A percentile compares a stretch with the other conserved stretches of the same genome.
Conservation (phyloP, 1,140 invertebrate genomes). For the Chrysoperla carnea region DNA sequence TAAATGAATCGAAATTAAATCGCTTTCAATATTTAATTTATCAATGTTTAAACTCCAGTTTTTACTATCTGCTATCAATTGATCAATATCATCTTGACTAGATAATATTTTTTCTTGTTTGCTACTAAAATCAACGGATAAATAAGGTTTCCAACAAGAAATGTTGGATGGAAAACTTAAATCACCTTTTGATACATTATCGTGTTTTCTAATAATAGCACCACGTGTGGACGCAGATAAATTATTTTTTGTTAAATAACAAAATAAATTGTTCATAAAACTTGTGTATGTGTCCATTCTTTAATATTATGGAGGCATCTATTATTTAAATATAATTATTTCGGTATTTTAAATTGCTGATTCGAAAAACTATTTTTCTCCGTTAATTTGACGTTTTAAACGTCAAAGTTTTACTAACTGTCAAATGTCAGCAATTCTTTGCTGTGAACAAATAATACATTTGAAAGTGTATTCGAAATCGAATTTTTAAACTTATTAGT, state of each 20-base stretch:
- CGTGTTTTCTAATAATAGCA: not conserved
- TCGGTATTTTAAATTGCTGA: too few relatives aligned
- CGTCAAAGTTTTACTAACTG: too few relatives aligned
- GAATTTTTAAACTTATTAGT: too few relatives aligned
- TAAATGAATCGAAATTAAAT: constrained; percentile 12
- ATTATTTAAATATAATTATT: too few relatives aligned
- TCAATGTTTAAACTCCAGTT: constrained; percentile 8
- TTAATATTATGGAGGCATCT: too few relatives aligned
- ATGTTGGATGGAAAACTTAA: constrained; percentile 15
- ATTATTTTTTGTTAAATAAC: not conserved
- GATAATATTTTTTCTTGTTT: constrained; percentile 4
- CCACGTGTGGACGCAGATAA: not conserved
- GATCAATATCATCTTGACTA: constrained; percentile 5
- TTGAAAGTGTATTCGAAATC: too few relatives aligned
- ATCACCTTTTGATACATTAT: constrained; percentile 9
- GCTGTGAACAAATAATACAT: too few relatives aligned
- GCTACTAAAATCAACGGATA: too few relatives aligned
- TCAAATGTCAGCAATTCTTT: too few relatives aligned
- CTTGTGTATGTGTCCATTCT: too few relatives aligned
- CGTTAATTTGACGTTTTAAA: too few relatives aligned
- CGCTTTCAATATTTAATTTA: constrained; percentile 8
- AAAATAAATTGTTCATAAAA: constrained; percentile 1
- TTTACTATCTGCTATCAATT: constrained; percentile 5
- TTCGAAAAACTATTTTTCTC: too few relatives aligned
- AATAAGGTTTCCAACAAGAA: constrained; percentile 8